Conservation (phyloP, 37 sponge, comb jelly and placozoan genomes). For the Geodia barretti region DNA sequence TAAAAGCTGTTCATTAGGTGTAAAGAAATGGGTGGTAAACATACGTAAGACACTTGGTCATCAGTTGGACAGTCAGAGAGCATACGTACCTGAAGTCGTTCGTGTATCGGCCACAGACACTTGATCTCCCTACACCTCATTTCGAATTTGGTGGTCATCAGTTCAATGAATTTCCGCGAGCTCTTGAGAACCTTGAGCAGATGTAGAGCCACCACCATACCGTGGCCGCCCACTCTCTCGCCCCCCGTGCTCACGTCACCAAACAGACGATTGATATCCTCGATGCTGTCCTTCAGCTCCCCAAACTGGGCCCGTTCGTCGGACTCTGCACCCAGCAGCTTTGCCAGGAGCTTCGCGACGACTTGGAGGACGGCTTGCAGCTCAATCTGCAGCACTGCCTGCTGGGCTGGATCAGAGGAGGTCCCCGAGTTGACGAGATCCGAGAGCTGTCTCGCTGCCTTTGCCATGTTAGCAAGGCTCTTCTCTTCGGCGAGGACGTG, state of each 20-base stretch:
- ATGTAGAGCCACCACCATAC: slow-evolving; percentile 61
- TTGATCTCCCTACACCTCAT: background rate
- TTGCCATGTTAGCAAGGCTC: slow-evolving; percentile 13
- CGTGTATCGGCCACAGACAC: slow-evolving; percentile 41
- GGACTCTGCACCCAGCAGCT: slow-evolving; percentile 27
- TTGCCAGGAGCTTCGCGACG: slow-evolving; percentile 38
- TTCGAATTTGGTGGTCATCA: slow-evolving; percentile 34
- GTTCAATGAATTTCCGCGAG: slow-evolving; percentile 44
- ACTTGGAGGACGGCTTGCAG: slow-evolving; percentile 84
- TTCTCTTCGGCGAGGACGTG: slow-evolving; percentile 46
- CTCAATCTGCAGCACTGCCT: slow-evolving; percentile 71
- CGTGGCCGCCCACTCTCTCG: slow-evolving; percentile 66
- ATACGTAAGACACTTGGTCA: too few species aligned
- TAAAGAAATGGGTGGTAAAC: too few species aligned
- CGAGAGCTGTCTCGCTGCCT: background rate
- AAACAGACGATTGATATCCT: slow-evolving; percentile 44
- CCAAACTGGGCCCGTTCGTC: background rate
- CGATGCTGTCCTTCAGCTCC: background rate
- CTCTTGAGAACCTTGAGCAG: slow-evolving; percentile 56
- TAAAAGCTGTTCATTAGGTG: too few species aligned
- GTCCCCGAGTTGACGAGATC: background rate
- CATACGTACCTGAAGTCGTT: slow-evolving; percentile 5
- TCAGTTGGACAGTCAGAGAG: too few species aligned
- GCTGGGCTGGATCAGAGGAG: slow-evolving; percentile 18
- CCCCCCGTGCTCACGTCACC: slow-evolving; percentile 65